Evolutionary conservation across 2,113 vertebrate species (phyloP), one percentile per base, ranked within the genome.

Genomic region (Tachuris rubrigastra): DNA sequence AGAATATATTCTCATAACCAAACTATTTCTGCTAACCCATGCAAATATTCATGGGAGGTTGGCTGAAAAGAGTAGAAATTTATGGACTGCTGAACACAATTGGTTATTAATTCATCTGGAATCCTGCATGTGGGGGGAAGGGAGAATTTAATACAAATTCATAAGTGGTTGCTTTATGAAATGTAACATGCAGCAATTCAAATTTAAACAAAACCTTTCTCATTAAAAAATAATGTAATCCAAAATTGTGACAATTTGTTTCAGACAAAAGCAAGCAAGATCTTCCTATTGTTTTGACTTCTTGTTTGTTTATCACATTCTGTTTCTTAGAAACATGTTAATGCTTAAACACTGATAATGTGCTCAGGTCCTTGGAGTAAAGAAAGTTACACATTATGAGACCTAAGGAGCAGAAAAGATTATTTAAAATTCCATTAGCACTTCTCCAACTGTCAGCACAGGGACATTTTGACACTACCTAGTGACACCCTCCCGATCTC

Each of bases 1-100:
- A 97, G 92, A 94, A 92, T 77, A 88, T 90, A 92, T 69, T 69
- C 90, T 95, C 92, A 96, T 97, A 93, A 88, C 92, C 9, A 8
- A 96, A 86, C 83, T 95, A 96, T 96, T 96, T 97, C 68, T 97
- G 96, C 95, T 94, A 94, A 95, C 90, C 90, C 85, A 80, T 96
- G 94, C 83, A 92, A 94, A 92, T 93, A 96, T 88, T 93, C 72
- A 72, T 83, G 88, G 93, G 53, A 76, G 72, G 37, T 62, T 97
- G 88, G 85, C 95, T 91, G 75, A 91, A 90, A 90, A 90, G 53
- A 93, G 37, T 15, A 90, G 39, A 96, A 93, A 94, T 97, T 95
- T 95, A 96, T 94, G 79, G 67, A 67, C 95, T 96, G 94, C 60
- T 92, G 92, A 95, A 86, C 63, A 94, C 27, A 76, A 94, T 92